Base-by-base conservation (phyloP, 2,888 invertebrate species). In the Nycteola revayana region DNA sequence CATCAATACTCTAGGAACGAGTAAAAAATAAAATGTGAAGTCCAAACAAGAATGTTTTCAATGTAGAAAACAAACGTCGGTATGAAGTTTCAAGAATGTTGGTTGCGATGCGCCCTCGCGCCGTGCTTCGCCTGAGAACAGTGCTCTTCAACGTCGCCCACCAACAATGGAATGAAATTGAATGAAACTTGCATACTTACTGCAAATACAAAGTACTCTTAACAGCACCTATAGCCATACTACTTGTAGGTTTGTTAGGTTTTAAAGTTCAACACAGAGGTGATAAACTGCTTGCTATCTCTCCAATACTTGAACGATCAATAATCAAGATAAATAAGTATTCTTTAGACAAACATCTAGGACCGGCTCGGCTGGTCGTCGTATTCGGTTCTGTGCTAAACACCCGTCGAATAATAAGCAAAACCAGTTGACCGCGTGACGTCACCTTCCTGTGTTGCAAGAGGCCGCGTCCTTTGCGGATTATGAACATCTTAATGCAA, bases 381-480 rank as follows among this genome's bases (percentile, higher is more conserved):
- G 65, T 71, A 68, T 75, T 77, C 63, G 62, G 47, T 60, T 74
- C 58, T 73, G 51, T 42, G 65, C 61, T 56, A 72, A 73, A 75
- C 76, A 72, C 75, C 66, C 57, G 64, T 58, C 72, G 82, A 85
- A 86, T 84, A 80, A 75, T 82, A 84, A 84, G 71, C 60, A 64
- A 82, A 85, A 85, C 86, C 81, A 81, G 87, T 87, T 73, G 71
- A 75, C 72, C 64, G 56, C 76, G 80, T 87, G 87, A 87, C 87
- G 87, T 87, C 87, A 87, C 57, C 86, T 80, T 84, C 83, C 81
- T 81, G 80, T 75, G 75, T 64, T 67, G 67, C 65, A 68, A 65
- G 73, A 76, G 76, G 74, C 72, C 75, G 59, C 65, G 78, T 84
- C 78, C 78, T 83, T 78, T 75, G 66, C 62, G 51, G 64, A 58